Base-by-base conservation (phyloP, 2,797 vertebrate genomes). In the Leptodactylus fallax region DNA sequence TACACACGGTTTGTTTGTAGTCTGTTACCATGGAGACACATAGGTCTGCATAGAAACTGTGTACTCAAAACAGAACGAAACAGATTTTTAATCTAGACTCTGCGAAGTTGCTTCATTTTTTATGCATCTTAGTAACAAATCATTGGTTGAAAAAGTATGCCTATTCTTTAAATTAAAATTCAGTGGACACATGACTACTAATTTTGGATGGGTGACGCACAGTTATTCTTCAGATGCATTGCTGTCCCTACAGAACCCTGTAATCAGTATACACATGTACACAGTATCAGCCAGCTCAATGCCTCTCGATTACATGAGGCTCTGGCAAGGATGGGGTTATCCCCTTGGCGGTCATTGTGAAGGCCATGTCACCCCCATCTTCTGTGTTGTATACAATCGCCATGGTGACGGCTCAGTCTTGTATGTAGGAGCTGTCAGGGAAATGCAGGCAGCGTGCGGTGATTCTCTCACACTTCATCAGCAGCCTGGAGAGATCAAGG, bases 351-450 rank as follows among this genome's bases (percentile, higher is more conserved):
- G 49, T 36, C 58, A 61, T 36, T 53, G 58, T 55, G 85, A 81
- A 27, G 61, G 11, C 45, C 51, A 8, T 27, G 36, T 88, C 72
- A n/a, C 60, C 53, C 63, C 80, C 17, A 58, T 60, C 45, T 72
- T 76, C 25, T 79, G 65, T 77, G 76, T 79, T 88, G 76, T 88
- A 12, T 79, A 79, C 36, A 49, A 79, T 87, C 27, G 36, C 16
- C 49, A 84, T 84, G 63, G 21, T 8, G 45, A 79, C 53, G 60
- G 53, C 61, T 69, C 25, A 14, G 25, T 53, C 11, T 58, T 67
- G 47, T 51, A 25, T n/a, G 25, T 58, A 53, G 86, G 51, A 55
- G 63, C 77, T 72, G 19, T 56, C 85, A 72, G 63, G 10, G 63
- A 69, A n/a, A 71, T 77, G 58, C 49, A 63, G 63, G 61, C 61